Conservation (phyloP, 2,888 invertebrate genomes). For the Drosophila ustulata region DNA sequence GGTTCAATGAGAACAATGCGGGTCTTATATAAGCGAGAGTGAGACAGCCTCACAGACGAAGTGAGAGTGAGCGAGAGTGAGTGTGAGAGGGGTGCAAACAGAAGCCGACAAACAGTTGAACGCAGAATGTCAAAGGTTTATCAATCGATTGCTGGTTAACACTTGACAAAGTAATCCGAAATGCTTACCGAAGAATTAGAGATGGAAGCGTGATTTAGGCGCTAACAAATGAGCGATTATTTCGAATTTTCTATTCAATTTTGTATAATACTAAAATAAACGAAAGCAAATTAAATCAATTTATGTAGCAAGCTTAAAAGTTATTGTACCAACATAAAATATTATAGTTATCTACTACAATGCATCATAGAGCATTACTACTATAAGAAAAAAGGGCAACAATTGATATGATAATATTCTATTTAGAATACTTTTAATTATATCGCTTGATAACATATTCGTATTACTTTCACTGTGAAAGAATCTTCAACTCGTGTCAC, state of each 20-base stretch:
- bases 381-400: too few species aligned
- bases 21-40: slow-evolving; percentile 17
- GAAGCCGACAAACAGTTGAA: slow-evolving; percentile 1
- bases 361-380: too few species aligned
- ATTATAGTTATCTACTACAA: too few species aligned
- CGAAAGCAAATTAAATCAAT: too few species aligned
- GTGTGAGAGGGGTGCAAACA: not conserved
- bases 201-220: not conserved
- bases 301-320: too few species aligned
- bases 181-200: not conserved
- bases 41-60: not conserved
- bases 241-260: too few species aligned
- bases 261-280: too few species aligned
- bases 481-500: not conserved
- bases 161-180: slow-evolving; percentile 10
- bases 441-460: not conserved
- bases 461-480: too few species aligned
- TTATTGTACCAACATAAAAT: too few species aligned
- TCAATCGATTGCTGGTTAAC: slow-evolving; percentile 22
- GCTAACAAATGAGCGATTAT: not conserved
- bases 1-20: slow-evolving; percentile 26
- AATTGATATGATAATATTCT: not conserved
- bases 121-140: slow-evolving; percentile 22
- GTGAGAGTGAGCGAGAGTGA: not conserved
- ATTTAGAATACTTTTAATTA: not conserved